phyloP scores from a whole-genome alignment of 2,797 vertebrate genomes.

The Sebastes vulpes region DNA sequence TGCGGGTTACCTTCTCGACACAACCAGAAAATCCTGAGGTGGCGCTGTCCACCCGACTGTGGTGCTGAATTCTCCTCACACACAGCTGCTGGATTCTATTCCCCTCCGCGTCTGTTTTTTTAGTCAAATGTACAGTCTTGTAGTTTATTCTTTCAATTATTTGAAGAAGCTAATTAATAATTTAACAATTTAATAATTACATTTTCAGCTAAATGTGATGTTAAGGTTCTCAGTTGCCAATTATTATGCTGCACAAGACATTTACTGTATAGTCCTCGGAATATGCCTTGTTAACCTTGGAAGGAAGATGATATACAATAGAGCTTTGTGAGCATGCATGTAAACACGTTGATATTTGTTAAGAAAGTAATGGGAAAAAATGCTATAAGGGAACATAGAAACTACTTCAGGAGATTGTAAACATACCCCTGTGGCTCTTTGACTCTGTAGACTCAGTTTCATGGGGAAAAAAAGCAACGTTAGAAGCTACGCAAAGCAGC shows the following conservation, averaged over 20 bases:
- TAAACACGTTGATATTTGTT: background rate
- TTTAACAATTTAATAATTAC: too few species aligned
- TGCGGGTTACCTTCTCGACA: background rate
- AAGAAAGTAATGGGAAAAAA: background rate
- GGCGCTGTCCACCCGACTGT: constrained; percentile 7
- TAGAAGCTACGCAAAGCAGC: background rate
- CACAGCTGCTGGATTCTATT: background rate
- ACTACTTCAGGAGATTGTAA: background rate
- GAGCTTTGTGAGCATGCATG: background rate
- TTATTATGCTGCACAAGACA: background rate
- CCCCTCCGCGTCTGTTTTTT: background rate
- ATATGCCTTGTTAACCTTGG: background rate
- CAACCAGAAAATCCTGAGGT: background rate
- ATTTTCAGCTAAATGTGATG: background rate
- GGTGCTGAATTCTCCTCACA: constrained; percentile 9
- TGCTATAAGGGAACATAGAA: background rate
- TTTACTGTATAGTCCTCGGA: background rate
- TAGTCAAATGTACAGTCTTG: background rate
- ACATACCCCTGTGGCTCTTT: background rate
- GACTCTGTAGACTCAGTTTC: background rate
- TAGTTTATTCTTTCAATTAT: background rate
- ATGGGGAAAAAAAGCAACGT: too few species aligned
- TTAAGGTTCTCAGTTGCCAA: background rate
- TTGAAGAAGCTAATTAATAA: background rate
- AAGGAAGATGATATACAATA: background rate